Evolutionary conservation across 2,113 vertebrate species (phyloP).

Genomic region (Mobula hypostoma): DNA sequence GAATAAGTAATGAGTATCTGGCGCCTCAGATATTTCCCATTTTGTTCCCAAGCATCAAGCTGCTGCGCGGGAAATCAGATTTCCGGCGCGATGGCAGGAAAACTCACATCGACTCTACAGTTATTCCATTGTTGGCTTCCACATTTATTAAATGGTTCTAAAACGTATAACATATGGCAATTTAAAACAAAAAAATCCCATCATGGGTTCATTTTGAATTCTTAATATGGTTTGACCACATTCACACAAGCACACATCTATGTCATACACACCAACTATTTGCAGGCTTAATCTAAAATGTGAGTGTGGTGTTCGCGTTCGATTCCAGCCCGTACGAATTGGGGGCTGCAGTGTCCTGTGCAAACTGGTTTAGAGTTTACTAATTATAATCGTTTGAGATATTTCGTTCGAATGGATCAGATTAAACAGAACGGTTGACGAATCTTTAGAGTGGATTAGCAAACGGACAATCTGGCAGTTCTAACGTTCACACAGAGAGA

Average conservation of each 20-base stretch:
- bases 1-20: conserved; percentile 35
- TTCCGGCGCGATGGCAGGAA: neutral
- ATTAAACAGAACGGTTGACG: neutral
- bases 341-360: neutral
- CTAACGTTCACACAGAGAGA: neutral
- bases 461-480: neutral
- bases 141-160: neutral
- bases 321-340: neutral
- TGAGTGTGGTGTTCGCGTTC: neutral
- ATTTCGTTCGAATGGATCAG: neutral
- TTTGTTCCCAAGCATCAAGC: neutral
- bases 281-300: neutral
- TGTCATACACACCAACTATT: neutral
- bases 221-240: neutral
- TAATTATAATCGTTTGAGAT: neutral
- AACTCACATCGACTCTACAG: neutral
- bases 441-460: neutral
- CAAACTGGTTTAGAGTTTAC: neutral
- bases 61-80: conserved; percentile 34
- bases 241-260: neutral
- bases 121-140: conserved; percentile 1
- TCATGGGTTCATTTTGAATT: neutral
- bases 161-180: neutral
- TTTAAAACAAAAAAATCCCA: neutral
- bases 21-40: conserved; percentile 30